Evolutionary conservation across 2,797 vertebrate genomes (phyloP).

Genomic region (Myripristis jacobus): DNA sequence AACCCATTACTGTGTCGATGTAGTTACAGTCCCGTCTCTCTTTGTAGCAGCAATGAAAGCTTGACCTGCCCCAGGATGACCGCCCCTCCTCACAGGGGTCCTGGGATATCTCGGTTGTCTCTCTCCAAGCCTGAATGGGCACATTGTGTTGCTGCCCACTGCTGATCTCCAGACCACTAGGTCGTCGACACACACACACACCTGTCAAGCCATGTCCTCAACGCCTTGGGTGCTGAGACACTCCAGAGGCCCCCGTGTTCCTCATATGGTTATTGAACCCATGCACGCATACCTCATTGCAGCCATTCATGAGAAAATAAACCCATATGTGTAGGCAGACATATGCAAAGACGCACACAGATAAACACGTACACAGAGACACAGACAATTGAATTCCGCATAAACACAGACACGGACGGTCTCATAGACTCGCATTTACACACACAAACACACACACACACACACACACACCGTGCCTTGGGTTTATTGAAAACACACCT

Average conservation of each 20-base stretch:
- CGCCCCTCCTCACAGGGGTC: slow-evolving; percentile 69
- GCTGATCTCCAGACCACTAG: slow-evolving; percentile 59
- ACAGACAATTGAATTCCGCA: slow-evolving; percentile 51
- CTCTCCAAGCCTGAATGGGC: slow-evolving; percentile 76
- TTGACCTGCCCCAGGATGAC: slow-evolving; percentile 69
- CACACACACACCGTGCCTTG: slow-evolving; percentile 24
- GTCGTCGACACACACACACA: slow-evolving; percentile 68
- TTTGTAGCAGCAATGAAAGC: slow-evolving; percentile 71
- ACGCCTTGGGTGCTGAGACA: slow-evolving; percentile 78
- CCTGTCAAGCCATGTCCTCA: slow-evolving; percentile 83
- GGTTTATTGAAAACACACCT: slow-evolving; percentile 78
- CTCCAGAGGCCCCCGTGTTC: slow-evolving; percentile 72
- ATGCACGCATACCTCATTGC: slow-evolving; percentile 40
- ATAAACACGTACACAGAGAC: slow-evolving; percentile 30
- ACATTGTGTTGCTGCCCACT: slow-evolving; percentile 73
- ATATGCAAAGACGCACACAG: slow-evolving; percentile 15
- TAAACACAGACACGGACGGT: slow-evolving; percentile 42
- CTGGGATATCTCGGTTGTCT: slow-evolving; percentile 80
- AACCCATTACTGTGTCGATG: slow-evolving; percentile 58
- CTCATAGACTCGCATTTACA: slow-evolving; percentile 5
- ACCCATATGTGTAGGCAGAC: slow-evolving; percentile 24
- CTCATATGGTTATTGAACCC: slow-evolving; percentile 70
- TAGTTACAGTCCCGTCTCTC: slow-evolving; percentile 67
- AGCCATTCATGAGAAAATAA: slow-evolving; percentile 60
- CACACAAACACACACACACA: slow-evolving; percentile 27